Evolutionary conservation across 2,797 vertebrate genomes (phyloP).

Genomic region (Chaenodraco wilsoni): DNA sequence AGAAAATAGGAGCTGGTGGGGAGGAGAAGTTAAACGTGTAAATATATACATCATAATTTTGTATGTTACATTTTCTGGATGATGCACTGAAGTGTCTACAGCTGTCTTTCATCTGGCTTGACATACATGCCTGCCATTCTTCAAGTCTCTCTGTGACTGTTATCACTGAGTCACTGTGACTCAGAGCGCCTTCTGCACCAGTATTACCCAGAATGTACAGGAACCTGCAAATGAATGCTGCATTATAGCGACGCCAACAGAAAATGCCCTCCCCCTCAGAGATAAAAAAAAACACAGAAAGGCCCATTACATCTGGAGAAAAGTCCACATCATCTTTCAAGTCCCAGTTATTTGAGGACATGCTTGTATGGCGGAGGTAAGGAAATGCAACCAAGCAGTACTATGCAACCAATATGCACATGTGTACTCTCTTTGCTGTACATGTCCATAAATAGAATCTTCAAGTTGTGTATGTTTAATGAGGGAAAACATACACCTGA

Average conservation of each 20-base stretch:
- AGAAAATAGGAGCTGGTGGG: constrained; percentile 37
- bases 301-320: background rate
- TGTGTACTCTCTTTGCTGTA: background rate
- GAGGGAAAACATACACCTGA: background rate
- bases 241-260: constrained; percentile 15
- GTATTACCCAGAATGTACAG: constrained; percentile 43
- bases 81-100: constrained; percentile 29
- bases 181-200: constrained; percentile 11
- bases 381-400: background rate
- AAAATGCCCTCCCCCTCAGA: constrained; percentile 3
- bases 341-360: background rate
- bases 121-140: constrained; percentile 49
- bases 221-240: constrained; percentile 47
- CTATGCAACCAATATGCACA: background rate
- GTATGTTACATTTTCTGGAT: constrained; percentile 29
- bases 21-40: constrained; percentile 47
- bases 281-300: constrained; percentile 12
- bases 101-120: constrained; percentile 50
- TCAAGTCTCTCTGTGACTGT: constrained; percentile 46
- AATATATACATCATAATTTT: constrained; percentile 43
- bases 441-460: background rate
- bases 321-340: constrained; percentile 3
- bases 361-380: background rate
- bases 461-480: background rate
- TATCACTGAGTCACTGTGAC: constrained; percentile 47